Conservation (phyloP, 2,113 vertebrate species). For the Scomber colias region DNA sequence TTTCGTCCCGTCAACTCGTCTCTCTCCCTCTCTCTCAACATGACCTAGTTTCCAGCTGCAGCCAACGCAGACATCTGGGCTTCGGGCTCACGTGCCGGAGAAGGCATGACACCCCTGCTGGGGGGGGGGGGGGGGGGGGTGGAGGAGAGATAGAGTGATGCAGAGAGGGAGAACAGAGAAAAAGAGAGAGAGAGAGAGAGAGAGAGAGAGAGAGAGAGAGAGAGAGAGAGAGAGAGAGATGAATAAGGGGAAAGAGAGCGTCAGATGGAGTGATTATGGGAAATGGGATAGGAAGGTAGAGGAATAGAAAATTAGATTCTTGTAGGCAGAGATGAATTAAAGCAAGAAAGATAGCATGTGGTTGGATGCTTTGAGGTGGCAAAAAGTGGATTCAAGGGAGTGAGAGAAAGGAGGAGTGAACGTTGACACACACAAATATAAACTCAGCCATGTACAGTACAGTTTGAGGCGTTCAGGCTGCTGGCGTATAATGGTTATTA, state of each 20-base stretch:
- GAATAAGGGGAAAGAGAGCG: constrained; percentile 25
- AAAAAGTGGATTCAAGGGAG: constrained; percentile 36
- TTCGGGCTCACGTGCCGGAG: constrained; percentile 69
- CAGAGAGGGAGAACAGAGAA: constrained; percentile 23
- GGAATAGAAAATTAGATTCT: constrained; percentile 16
- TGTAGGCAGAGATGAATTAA: constrained; percentile 14
- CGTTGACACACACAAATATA: constrained; percentile 21
- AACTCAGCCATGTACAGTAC: constrained; percentile 38
- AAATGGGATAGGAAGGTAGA: not conserved
- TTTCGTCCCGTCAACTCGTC: not conserved
- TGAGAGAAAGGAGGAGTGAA: constrained; percentile 11
- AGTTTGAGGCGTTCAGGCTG: constrained; percentile 41
- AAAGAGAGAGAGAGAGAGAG: constrained; percentile 6
- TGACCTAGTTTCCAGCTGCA: constrained; percentile 77
- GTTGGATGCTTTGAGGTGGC: constrained; percentile 23
- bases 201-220: constrained; percentile 1
- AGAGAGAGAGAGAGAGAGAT: constrained; percentile 33
- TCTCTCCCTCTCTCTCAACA: constrained; percentile 22
- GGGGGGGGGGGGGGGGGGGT: not conserved
- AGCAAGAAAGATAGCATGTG: not conserved
- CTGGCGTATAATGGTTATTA: constrained; percentile 53
- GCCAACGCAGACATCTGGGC: constrained; percentile 76
- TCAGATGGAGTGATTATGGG: constrained; percentile 12
- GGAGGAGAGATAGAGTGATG: not conserved
- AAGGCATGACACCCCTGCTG: constrained; percentile 68